Conservation (phyloP, 2,113 vertebrate genomes). For the Chionodraco myersi region DNA sequence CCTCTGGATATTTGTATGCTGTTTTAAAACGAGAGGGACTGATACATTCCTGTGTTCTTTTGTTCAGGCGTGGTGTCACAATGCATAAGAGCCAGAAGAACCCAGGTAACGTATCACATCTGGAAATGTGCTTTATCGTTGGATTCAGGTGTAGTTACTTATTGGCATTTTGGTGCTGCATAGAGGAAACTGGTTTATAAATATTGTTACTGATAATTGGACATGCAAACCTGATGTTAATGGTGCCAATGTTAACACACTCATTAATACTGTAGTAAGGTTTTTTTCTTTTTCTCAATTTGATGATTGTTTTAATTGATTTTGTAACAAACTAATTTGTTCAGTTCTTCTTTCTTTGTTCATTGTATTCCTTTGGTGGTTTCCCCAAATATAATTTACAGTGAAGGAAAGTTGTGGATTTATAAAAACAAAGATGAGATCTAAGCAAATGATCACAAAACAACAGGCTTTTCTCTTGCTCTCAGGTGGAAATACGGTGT, state of each 20-base stretch:
- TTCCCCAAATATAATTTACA: not conserved
- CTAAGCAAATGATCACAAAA: not conserved
- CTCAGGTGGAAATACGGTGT: slow-evolving; percentile 33
- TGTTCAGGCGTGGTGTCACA: slow-evolving; percentile 43
- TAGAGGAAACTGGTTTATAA: slow-evolving; percentile 7
- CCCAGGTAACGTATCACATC: slow-evolving; percentile 38
- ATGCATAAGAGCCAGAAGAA: slow-evolving; percentile 56
- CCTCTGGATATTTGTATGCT: not conserved
- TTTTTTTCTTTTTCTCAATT: not conserved
- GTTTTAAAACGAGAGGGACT: not conserved
- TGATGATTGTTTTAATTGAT: not conserved
- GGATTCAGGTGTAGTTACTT: not conserved
- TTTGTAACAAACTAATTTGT: not conserved
- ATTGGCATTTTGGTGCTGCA: not conserved
- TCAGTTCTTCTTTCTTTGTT: not conserved
- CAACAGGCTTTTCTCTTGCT: slow-evolving; percentile 5
- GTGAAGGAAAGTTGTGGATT: not conserved
- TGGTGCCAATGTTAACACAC: not conserved
- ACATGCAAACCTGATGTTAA: not conserved
- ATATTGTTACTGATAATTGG: not conserved
- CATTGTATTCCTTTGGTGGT: not conserved
- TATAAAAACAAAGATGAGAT: not conserved
- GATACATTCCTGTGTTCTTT: slow-evolving; percentile 21
- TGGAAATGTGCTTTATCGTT: slow-evolving; percentile 11
- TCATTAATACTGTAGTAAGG: not conserved